These are phyloP conservation scores for Tragelaphus strepsiceros DNA, from an alignment of 2,113 vertebrate species.

Conservation along the genomic window DNA sequence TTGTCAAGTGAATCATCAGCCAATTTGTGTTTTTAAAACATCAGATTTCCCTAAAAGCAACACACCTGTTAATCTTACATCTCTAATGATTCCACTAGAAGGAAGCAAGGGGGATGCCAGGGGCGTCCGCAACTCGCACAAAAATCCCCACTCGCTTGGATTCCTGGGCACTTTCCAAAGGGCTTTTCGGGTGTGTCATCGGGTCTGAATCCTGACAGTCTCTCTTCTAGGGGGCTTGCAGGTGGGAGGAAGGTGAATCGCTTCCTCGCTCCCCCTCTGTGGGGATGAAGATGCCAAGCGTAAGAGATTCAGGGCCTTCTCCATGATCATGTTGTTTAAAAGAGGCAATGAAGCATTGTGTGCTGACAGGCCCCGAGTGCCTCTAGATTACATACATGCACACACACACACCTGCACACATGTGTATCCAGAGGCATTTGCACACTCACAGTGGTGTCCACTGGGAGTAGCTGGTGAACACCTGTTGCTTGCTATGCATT, in stretches of 20 bases:
- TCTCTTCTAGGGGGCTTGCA: fast-evolving
- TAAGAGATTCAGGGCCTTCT: not conserved
- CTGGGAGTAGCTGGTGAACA: fast-evolving
- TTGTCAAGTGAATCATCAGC: not conserved
- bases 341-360: not conserved
- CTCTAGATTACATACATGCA: fast-evolving
- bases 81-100: not conserved
- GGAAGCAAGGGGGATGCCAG: fast-evolving
- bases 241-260: not conserved
- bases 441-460: fast-evolving
- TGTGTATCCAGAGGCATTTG: fast-evolving
- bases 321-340: fast-evolving
- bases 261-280: fast-evolving
- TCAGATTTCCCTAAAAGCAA: not conserved
- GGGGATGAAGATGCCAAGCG: fast-evolving
- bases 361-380: fast-evolving
- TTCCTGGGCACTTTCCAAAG: not conserved
- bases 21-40: not conserved
- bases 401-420: not conserved
- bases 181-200: fast-evolving
- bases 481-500: not conserved
- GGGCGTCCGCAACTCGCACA: fast-evolving
- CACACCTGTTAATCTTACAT: not conserved
- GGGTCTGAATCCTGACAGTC: fast-evolving
- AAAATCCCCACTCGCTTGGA: fast-evolving